Conservation (phyloP, 2,113 vertebrate genomes). For the Xiphias gladius region DNA sequence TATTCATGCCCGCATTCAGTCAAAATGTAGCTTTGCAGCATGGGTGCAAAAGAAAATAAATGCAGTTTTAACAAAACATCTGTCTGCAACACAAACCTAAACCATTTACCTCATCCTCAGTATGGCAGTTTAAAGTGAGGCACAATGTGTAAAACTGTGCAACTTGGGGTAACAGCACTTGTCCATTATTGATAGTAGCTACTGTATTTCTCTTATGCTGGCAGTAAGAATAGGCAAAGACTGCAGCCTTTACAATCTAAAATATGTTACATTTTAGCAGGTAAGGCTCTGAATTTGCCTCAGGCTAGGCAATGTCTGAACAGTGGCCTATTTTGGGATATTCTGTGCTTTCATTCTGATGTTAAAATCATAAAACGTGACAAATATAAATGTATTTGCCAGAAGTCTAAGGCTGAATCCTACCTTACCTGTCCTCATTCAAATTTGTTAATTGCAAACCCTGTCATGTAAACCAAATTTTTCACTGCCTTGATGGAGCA, state of each 20-base stretch:
- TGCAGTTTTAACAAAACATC: too few species aligned
- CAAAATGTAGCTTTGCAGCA: too few species aligned
- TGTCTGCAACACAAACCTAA: neutral
- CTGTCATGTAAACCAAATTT: neutral
- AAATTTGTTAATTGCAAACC: neutral
- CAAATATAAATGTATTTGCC: neutral
- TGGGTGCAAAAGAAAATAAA: too few species aligned
- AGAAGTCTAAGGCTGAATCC: neutral
- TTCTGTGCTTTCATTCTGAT: neutral
- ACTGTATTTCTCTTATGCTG: neutral
- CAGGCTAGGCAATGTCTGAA: neutral
- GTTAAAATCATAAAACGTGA: neutral
- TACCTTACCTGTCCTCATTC: neutral
- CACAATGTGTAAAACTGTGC: too few species aligned
- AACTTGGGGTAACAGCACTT: neutral
- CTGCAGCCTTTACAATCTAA: too few species aligned
- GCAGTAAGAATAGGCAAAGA: neutral
- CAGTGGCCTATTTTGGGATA: neutral
- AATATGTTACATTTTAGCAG: neutral
- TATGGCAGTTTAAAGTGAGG: neutral
- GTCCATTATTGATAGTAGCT: neutral
- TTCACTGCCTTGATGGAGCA: neutral
- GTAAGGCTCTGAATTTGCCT: neutral
- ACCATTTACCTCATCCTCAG: neutral
- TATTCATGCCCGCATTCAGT: neutral